Evolutionary conservation across 2,888 invertebrate genomes (phyloP), one percentile per base, ranked within the genome.

Genomic region (Epinotia bilunana): DNA sequence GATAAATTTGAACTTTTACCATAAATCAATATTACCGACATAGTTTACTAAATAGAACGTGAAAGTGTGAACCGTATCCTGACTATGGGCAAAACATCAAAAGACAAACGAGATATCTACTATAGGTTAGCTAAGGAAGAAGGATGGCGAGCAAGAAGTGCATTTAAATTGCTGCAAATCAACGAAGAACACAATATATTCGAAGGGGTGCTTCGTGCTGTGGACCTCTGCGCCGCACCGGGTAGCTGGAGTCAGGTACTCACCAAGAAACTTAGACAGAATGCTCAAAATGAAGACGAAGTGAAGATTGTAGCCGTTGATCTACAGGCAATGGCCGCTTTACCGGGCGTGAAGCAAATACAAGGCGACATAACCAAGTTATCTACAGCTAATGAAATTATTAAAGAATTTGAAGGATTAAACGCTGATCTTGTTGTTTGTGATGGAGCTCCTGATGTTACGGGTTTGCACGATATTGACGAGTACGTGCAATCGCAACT

Each of bases 191-290:
- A 98, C 87, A 95, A 97, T 77, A 97, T 99, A 84, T 97, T 99
- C 80, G 93, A 97, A 95, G 98, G 96, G 79, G 99, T 99, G 3
- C 96, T 95, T 13, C 96, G 97, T 81, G 99, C 98, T 1, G 99
- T 99, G 0, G 99, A 99, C 90, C 94, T 99, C 39, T 99, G 99
- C 93, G 99, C 99, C 0, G 98, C 98, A 0, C 99, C 99, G 4
- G 99, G 99, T 3, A 99, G 99, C 86, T 99, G 99, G 99, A 99
- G 99, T 87, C 99, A 99, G 93, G 99, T 99, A 16, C 93, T 99
- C 71, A 96, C 98, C 0, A 96, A 97, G 80, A 97, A 96, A 86
- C 91, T 99, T n/a, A 95, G 95, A n/a, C 95, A 96, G 83, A 95
- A 95, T 70, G 86, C 88, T 3, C 81, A 84, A 72, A 89, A 88